Conservation (phyloP, 53 echinoderm and acorn worm species). For the Pentamera pediparva region DNA sequence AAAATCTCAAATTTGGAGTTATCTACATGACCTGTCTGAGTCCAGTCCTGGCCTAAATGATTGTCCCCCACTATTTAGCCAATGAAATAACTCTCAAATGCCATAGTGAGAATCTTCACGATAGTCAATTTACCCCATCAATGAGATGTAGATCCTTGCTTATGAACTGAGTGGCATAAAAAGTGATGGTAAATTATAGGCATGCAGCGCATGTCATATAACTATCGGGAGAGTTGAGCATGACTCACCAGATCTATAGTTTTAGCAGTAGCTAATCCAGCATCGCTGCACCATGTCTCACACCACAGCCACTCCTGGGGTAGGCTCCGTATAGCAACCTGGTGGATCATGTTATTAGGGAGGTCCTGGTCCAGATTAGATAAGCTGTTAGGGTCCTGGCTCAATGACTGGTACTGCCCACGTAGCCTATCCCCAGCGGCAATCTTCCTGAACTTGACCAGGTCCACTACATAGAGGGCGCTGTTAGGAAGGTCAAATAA, state of each 20-base stretch:
- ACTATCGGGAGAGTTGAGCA: neutral
- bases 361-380: slow-evolving; percentile 95
- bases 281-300: slow-evolving; percentile 94
- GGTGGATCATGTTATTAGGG: slow-evolving; percentile 98
- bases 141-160: neutral
- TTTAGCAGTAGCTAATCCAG: slow-evolving; percentile 61
- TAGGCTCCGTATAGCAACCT: slow-evolving; percentile 78
- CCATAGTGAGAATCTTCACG: too few relatives aligned
- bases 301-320: slow-evolving; percentile 99
- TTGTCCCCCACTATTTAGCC: too few relatives aligned
- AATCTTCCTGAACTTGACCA: slow-evolving; percentile 92
- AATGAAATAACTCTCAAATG: too few relatives aligned
- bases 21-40: too few relatives aligned
- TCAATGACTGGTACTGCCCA: slow-evolving; percentile 97
- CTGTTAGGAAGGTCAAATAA: slow-evolving; percentile 24
- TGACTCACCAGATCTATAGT: slow-evolving; percentile 91
- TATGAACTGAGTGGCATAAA: neutral
- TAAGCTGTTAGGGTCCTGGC: slow-evolving; percentile 94
- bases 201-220: neutral
- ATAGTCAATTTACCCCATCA: too few relatives aligned
- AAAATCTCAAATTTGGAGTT: too few relatives aligned
- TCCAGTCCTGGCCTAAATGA: too few relatives aligned
- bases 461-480: slow-evolving; percentile 94
- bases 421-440: slow-evolving; percentile 88
- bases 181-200: neutral